A percentile compares a stretch with the other conserved stretches of the same genome.
Conservation (phyloP, 2,888 invertebrate genomes). For the Zaprionus bogoriensis region DNA sequence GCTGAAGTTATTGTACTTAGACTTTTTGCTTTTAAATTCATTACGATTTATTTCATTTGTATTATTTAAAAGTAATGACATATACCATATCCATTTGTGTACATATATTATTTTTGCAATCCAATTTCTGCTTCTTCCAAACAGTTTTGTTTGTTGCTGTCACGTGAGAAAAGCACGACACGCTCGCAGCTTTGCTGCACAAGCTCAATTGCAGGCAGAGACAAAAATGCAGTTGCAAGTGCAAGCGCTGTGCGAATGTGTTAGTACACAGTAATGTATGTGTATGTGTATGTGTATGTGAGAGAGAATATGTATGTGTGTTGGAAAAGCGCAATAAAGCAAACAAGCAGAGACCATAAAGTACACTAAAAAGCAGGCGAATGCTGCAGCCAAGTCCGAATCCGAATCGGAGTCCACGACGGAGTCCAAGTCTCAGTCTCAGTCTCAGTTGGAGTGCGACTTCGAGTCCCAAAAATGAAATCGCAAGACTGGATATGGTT, state of each 20-base stretch:
- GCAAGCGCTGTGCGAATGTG: constrained; percentile 23
- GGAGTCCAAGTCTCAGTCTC: background rate
- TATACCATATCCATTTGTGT: no score
- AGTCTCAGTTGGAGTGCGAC: background rate
- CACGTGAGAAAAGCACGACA: background rate
- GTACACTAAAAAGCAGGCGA: constrained; percentile 57
- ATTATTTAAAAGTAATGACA: no score
- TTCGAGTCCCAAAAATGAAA: constrained; percentile 39
- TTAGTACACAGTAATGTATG: background rate
- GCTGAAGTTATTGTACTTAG: no score
- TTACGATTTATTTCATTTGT: no score
- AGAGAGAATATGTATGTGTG: constrained; percentile 34
- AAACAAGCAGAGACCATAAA: constrained; percentile 66
- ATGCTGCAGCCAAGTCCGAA: constrained; percentile 34
- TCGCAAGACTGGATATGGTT: constrained; percentile 30
- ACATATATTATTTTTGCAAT: no score
- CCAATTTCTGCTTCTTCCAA: no score
- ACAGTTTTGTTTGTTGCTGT: background rate
- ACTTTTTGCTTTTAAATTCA: no score
- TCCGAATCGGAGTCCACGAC: background rate
- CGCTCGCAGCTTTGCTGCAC: background rate
- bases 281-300: constrained; percentile 3
- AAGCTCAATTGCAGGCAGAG: constrained; percentile 1
- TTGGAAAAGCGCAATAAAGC: constrained; percentile 62
- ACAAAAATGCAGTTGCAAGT: constrained; percentile 42